Evolutionary conservation across 2,797 vertebrate species (phyloP).

Genomic region (Podargus strigoides): DNA sequence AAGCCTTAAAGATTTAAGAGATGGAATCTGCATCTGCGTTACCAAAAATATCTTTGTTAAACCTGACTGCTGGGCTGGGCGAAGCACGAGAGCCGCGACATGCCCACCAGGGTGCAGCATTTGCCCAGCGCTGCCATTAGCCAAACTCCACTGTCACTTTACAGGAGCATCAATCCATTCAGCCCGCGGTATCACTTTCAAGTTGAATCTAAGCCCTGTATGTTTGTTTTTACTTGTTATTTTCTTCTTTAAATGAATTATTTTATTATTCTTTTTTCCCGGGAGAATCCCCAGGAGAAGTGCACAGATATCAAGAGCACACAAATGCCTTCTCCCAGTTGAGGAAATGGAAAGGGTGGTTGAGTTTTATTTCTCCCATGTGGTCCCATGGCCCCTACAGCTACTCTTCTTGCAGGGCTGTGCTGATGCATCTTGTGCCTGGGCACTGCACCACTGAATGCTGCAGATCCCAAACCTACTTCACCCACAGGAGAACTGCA

Average conservation of each 20-base stretch:
- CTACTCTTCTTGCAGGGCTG: not conserved
- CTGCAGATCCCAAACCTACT: not conserved
- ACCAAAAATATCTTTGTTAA: conserved; percentile 42
- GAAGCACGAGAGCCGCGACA: not conserved
- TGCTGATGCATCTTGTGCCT: too few species aligned
- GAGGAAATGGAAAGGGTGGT: not conserved
- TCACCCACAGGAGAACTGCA: fast-evolving
- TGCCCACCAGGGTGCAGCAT: not conserved
- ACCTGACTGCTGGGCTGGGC: not conserved
- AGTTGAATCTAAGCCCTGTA: not conserved
- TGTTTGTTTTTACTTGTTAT: not conserved
- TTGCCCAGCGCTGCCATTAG: not conserved
- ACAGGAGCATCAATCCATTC: not conserved
- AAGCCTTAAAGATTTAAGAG: conserved; percentile 52
- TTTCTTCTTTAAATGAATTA: not conserved
- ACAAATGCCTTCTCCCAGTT: fast-evolving
- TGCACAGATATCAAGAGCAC: not conserved
- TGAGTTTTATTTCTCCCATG: fast-evolving
- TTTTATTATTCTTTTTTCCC: not conserved
- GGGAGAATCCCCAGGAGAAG: not conserved
- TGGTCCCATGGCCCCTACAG: not conserved
- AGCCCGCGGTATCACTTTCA: not conserved
- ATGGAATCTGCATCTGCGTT: conserved; percentile 13
- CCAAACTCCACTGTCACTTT: not conserved
- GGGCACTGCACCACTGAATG: fast-evolving